Conservation (phyloP, 2,888 invertebrate species). For the Phragmatobia fuliginosa region DNA sequence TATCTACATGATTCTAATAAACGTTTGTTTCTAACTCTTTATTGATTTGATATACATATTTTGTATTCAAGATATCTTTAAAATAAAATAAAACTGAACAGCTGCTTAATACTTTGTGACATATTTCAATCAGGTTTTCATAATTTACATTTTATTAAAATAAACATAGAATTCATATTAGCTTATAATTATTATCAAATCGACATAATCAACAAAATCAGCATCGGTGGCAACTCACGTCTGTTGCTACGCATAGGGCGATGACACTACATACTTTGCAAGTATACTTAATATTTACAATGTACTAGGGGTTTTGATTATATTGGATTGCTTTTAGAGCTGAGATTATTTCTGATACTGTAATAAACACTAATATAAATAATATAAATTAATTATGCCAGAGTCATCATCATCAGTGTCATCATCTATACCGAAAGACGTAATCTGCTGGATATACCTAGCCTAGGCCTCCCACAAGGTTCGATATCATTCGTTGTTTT, state of each 20-base stretch:
- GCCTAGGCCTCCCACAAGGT: not conserved
- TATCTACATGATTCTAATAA: too few relatives aligned
- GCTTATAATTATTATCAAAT: too few relatives aligned
- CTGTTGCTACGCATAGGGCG: not conserved
- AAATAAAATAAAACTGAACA: too few relatives aligned
- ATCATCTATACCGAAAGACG: not conserved
- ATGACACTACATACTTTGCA: not conserved
- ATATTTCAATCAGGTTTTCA: too few relatives aligned
- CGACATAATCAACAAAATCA: not conserved
- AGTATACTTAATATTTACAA: not conserved
- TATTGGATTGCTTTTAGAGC: not conserved
- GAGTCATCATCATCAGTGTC: not conserved
- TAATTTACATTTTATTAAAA: not conserved
- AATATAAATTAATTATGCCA: not conserved
- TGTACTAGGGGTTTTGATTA: not conserved
- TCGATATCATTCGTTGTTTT: not conserved
- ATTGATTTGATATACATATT: too few relatives aligned
- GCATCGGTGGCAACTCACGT: not conserved
- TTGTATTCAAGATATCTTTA: too few relatives aligned
- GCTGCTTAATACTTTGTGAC: too few relatives aligned
- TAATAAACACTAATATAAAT: not conserved
- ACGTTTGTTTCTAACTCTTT: not conserved
- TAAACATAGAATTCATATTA: not conserved
- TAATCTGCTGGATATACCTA: not conserved
- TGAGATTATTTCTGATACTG: not conserved